Base-by-base conservation (phyloP, 1,140 invertebrate species). In the Hypothenemus hampei region DNA sequence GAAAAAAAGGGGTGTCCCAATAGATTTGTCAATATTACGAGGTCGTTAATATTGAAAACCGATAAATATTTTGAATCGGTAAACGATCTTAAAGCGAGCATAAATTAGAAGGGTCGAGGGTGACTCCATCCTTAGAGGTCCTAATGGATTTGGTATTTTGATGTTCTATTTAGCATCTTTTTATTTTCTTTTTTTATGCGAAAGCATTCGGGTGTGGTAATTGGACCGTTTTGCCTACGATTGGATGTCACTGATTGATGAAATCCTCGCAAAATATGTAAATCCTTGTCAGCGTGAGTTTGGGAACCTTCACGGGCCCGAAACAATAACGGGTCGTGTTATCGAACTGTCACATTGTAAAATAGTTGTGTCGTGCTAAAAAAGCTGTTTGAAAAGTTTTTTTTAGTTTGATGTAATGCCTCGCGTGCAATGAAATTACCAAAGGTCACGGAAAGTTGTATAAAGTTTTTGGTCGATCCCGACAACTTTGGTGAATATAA, bases 21-120 rank as follows among this genome's bases (percentile, higher is more conserved):
- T 63, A 60, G 61, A 63, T 63, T 63, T 63, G 61, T 63, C 61
- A 63, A 57, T 57, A 60, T 63, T 63, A 63, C 58, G 21, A 48
- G 40, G 46, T 57, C 57, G 51, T 63, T 59, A 63, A 57, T 59
- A 63, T 63, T 63, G 61, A 63, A 50, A 48, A 50, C 43, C 61
- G 58, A 60, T 63, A 63, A 63, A 63, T 63, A 63, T 63, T 63
- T 63, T 63, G 61, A 63, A 60, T 63, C 40, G 57, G 39, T 39
- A 58, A 60, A 57, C 46, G 54, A 23, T 46, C 44, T 53, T 48
- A 50, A 49, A 44, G 33, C 33, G 19, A 21, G 49, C 43, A 52
- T 37, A 57, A 37, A 44, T 55, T 55, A 55, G 10, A 29, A 43
- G 52, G 54, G 59, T 53, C 26, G 50, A n/a, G n/a, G n/a, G n/a